Conservation (phyloP, 2,888 invertebrate genomes). For the Rotaria sp. region DNA sequence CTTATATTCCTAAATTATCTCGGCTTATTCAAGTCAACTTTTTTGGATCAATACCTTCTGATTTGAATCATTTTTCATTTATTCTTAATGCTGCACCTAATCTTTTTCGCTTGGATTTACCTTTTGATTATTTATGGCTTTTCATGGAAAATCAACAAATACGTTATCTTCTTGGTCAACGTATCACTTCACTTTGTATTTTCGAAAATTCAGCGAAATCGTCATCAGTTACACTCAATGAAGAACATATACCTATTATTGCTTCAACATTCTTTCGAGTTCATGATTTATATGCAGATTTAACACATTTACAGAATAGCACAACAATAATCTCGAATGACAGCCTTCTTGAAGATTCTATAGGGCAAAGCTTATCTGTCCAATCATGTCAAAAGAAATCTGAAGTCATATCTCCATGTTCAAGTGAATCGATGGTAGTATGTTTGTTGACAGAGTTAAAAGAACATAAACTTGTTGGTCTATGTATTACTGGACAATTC, state of each 20-base stretch:
- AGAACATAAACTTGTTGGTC: neutral
- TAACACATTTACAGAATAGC: neutral
- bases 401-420: too few species aligned
- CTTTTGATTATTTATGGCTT: neutral
- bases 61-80: neutral
- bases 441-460: neutral
- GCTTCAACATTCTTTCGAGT: neutral
- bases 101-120: neutral
- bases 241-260: neutral
- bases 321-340: neutral
- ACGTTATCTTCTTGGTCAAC: neutral
- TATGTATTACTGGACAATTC: neutral
- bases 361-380: neutral
- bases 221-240: neutral
- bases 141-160: neutral
- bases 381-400: neutral
- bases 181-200: neutral
- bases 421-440: neutral
- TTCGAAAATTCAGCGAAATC: neutral
- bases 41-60: neutral
- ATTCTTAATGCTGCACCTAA: neutral
- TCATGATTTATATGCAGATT: neutral
- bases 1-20: neutral
- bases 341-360: neutral
- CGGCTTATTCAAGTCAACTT: neutral